Conservation (phyloP, 2,888 invertebrate genomes). For the Eupithecia subfuscata region DNA sequence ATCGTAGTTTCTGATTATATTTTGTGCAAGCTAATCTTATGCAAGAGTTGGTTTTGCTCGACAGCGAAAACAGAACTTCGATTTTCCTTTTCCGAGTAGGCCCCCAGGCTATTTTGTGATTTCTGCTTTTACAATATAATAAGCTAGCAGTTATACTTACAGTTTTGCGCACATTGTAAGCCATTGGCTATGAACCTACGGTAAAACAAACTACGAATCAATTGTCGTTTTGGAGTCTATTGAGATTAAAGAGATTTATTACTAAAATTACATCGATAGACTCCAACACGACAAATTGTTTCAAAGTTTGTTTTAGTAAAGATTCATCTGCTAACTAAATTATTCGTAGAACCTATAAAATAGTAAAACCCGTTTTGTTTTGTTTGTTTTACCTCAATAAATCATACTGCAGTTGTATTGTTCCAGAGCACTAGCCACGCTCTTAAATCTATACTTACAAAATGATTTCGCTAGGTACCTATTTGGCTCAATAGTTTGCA, state of each 20-base stretch:
- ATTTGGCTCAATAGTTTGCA: constrained; percentile 5
- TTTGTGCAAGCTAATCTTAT: no score
- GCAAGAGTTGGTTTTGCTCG: no score
- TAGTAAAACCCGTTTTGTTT: background rate
- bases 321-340: background rate
- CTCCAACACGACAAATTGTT: background rate
- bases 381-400: background rate
- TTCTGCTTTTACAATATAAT: background rate
- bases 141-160: background rate
- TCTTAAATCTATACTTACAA: constrained; percentile 1
- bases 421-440: no score
- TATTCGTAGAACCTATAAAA: background rate
- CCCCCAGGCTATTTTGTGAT: no score
- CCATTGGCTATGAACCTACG: background rate
- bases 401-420: background rate
- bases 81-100: no score
- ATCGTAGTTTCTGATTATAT: no score
- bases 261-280: background rate
- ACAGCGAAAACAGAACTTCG: no score
- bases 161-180: background rate
- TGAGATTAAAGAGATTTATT: no score
- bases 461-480: constrained; percentile 1
- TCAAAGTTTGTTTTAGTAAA: background rate
- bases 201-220: background rate
- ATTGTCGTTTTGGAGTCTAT: no score